Conservation (phyloP, 2,797 vertebrate species). For the Gila robusta region DNA sequence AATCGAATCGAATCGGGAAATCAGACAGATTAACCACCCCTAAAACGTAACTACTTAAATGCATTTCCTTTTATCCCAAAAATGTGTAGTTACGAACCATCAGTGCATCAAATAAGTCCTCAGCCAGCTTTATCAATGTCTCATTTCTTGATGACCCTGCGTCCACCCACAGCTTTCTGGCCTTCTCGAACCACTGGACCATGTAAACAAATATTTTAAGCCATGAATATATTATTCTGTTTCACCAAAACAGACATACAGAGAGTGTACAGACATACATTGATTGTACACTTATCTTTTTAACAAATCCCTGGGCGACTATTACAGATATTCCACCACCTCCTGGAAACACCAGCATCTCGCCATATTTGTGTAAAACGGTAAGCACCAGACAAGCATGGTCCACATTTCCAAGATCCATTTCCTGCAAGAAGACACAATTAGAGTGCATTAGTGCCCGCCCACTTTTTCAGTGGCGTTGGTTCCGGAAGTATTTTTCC, state of each 20-base stretch:
- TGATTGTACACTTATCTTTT: conserved; percentile 89
- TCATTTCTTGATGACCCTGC: conserved; percentile 80
- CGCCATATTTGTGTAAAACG: conserved; percentile 82
- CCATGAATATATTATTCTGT: neutral
- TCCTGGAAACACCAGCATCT: conserved; percentile 79
- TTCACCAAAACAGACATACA: neutral
- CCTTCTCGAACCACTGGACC: conserved; percentile 92
- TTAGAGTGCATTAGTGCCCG: neutral
- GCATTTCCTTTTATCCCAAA: neutral
- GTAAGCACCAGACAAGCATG: conserved; percentile 78
- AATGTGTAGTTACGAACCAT: conserved; percentile 78
- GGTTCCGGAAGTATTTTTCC: neutral
- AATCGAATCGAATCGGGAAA: too few species aligned
- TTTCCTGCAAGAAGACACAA: conserved; percentile 75
- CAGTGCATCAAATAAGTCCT: conserved; percentile 90
- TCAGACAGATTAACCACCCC: too few species aligned
- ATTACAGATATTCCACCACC: conserved; percentile 80
- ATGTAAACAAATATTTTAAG: conserved; percentile 80
- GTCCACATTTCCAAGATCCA: conserved; percentile 80
- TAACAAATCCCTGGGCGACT: conserved; percentile 84
- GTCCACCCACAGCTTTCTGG: conserved; percentile 82
- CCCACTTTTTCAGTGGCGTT: neutral
- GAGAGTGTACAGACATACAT: conserved; percentile 25
- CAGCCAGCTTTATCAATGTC: conserved; percentile 79
- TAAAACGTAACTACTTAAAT: neutral